phyloP scores from a whole-genome alignment of 2,797 vertebrate species.

The Pipistrellus kuhlii region DNA sequence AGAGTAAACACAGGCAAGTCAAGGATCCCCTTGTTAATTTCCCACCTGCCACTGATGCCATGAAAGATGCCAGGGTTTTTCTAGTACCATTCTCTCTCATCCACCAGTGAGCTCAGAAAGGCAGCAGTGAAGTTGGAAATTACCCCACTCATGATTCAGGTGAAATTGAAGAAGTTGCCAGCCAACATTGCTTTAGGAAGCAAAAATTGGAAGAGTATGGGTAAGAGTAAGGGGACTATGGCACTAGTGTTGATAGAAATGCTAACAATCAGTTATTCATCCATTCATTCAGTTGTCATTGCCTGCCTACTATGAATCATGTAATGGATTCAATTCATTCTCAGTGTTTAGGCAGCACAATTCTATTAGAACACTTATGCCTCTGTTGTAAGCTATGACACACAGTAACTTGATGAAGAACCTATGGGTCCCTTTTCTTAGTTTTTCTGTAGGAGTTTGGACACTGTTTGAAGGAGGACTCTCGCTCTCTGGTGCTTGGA shows the following conservation, averaged over 20 bases:
- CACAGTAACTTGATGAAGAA: neutral
- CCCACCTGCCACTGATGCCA: too few species aligned
- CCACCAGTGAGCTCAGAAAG: neutral
- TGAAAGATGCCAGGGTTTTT: neutral
- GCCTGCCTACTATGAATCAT: neutral
- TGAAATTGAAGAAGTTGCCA: neutral
- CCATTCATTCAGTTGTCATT: neutral
- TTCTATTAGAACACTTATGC: neutral
- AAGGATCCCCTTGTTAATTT: neutral
- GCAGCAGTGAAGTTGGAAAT: neutral
- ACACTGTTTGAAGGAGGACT: neutral
- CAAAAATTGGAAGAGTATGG: neutral
- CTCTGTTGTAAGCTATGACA: neutral
- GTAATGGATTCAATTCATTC: neutral
- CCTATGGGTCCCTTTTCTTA: neutral
- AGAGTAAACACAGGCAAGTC: neutral
- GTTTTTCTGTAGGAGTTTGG: neutral
- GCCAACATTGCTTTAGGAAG: neutral
- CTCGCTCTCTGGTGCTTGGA: neutral
- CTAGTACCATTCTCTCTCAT: neutral
- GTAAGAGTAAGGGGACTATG: fast-evolving
- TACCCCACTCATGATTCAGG: neutral
- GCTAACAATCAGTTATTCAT: neutral
- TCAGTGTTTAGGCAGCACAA: neutral
- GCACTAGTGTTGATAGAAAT: neutral